Evolutionary conservation across 1,140 invertebrate species (phyloP).

Genomic region (Orius insidiosus): DNA sequence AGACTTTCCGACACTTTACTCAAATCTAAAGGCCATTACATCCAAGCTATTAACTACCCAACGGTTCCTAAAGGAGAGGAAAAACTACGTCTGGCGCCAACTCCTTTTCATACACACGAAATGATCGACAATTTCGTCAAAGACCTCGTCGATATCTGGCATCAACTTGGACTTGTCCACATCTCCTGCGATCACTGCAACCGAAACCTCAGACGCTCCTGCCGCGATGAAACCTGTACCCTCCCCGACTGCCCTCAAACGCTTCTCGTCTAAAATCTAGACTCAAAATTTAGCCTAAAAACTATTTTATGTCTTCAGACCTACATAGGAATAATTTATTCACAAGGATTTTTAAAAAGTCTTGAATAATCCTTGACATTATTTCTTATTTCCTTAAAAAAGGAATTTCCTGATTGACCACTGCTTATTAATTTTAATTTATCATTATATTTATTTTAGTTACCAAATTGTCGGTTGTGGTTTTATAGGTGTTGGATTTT

Average conservation of each 20-base stretch:
- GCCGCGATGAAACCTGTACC: conserved; percentile 23
- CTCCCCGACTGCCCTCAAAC: conserved; percentile 41
- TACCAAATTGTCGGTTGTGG: too few species aligned
- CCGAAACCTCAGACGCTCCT: conserved; percentile 1
- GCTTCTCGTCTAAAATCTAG: conserved; percentile 10
- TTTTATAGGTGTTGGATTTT: too few species aligned
- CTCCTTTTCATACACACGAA: conserved; percentile 71
- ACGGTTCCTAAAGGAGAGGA: conserved; percentile 87
- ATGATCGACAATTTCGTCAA: conserved; percentile 78
- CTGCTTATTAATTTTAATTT: too few species aligned
- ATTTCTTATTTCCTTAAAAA: too few species aligned
- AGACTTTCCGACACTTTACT: conserved; percentile 74
- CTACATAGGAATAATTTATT: too few species aligned
- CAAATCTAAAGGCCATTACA: conserved; percentile 76
- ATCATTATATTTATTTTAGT: too few species aligned
- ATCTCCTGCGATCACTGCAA: conserved; percentile 8
- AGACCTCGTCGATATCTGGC: conserved; percentile 40
- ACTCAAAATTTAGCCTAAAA: too few species aligned
- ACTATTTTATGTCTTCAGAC: too few species aligned
- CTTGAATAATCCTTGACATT: too few species aligned
- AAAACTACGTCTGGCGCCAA: conserved; percentile 82
- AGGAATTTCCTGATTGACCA: too few species aligned
- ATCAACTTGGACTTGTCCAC: conserved; percentile 12
- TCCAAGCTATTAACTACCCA: conserved; percentile 96
- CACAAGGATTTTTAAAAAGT: too few species aligned